These are phyloP conservation scores for Argyra leucocephala DNA, from an alignment of 2,888 invertebrate genomes.

Conservation along the genomic window DNA sequence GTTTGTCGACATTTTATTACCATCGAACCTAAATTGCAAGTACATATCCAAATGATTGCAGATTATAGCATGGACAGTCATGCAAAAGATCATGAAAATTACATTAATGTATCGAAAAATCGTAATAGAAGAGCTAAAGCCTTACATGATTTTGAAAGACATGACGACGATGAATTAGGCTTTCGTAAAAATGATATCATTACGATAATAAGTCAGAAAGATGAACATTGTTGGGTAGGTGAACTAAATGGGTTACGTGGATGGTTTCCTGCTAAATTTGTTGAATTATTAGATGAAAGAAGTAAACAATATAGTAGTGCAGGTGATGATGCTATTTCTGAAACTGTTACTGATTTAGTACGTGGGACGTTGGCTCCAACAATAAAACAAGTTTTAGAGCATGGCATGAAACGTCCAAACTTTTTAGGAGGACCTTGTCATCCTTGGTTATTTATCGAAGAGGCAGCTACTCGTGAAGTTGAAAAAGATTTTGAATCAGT, in stretches of 20 bases:
- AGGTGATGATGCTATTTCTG: conserved; percentile 95
- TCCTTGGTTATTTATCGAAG: conserved; percentile 98
- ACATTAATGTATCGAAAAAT: conserved; percentile 82
- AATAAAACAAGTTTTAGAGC: conserved; percentile 84
- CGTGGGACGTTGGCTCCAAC: conserved; percentile 88
- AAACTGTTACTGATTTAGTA: conserved; percentile 92
- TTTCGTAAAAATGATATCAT: conserved; percentile 98
- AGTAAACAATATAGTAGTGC: conserved; percentile 84
- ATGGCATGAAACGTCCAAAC: conserved; percentile 86
- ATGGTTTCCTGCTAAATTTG: conserved; percentile 97
- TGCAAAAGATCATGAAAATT: conserved; percentile 85
- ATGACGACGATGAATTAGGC: conserved; percentile 96
- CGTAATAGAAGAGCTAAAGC: conserved; percentile 89
- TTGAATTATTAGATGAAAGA: conserved; percentile 88
- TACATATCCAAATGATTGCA: conserved; percentile 71
- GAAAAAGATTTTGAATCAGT: conserved; percentile 97
- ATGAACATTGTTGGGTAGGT: conserved; percentile 98
- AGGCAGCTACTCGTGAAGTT: conserved; percentile 91
- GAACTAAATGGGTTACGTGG: conserved; percentile 90
- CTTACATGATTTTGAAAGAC: conserved; percentile 90
- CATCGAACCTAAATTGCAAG: conserved; percentile 75
- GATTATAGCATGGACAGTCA: conserved; percentile 96
- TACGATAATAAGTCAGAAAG: conserved; percentile 91
- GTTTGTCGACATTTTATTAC: conserved; percentile 90
- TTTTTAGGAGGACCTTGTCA: conserved; percentile 90